phyloP scores from a whole-genome alignment of 2,888 invertebrate genomes.

The Conistra vaccinii region DNA sequence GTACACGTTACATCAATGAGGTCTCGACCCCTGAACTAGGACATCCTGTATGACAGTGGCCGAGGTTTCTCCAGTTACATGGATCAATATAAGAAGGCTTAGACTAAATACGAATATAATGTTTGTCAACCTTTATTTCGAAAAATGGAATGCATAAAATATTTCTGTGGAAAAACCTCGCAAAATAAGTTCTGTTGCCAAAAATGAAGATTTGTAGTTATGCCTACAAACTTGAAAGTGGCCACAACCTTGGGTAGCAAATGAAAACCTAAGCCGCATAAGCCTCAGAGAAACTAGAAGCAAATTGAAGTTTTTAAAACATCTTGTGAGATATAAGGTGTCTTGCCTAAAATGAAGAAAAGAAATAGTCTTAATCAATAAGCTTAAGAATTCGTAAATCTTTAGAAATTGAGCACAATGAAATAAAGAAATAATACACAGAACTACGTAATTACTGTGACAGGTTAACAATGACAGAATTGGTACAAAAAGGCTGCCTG shows the following conservation, averaged over 20 bases:
- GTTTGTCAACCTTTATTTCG: constrained; percentile 11
- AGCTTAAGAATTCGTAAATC: background rate
- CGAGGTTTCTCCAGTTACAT: too few relatives aligned
- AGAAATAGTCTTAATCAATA: constrained; percentile 4
- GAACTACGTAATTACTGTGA: background rate
- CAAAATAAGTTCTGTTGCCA: constrained; percentile 36
- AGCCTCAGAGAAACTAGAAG: constrained; percentile 32
- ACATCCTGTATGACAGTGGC: too few relatives aligned
- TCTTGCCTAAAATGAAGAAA: background rate
- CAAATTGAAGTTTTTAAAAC: constrained; percentile 31
- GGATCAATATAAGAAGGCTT: too few relatives aligned
- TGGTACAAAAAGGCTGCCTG: too few relatives aligned
- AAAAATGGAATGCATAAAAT: constrained; percentile 26
- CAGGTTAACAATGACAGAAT: background rate
- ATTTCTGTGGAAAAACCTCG: constrained; percentile 4
- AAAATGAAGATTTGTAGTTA: constrained; percentile 35
- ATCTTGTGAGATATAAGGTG: background rate
- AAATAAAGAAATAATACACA: background rate
- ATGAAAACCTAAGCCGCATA: constrained; percentile 38
- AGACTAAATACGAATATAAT: constrained; percentile 8
- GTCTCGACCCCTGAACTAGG: too few relatives aligned
- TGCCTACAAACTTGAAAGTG: constrained; percentile 34
- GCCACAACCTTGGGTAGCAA: constrained; percentile 11
- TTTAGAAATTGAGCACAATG: background rate
- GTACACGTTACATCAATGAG: too few relatives aligned